phyloP scores from a whole-genome alignment of 2,113 vertebrate species.

The Onychorhynchus coronatus region DNA sequence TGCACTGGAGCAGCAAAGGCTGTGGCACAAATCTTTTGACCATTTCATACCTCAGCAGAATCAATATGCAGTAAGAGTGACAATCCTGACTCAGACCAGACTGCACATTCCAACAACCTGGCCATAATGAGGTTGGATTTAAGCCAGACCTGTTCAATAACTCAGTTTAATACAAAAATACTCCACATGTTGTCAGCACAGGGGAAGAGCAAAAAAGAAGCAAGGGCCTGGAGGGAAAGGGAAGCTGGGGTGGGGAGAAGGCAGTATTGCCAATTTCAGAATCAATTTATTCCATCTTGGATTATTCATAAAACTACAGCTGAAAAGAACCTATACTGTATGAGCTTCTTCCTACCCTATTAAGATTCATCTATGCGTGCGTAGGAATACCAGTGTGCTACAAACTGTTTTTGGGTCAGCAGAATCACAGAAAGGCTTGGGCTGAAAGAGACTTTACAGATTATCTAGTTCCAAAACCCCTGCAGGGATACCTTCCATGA shows the following conservation, averaged over 20 bases:
- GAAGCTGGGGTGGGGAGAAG: neutral
- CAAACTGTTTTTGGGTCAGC: accelerated
- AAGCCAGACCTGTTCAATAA: neutral
- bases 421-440: neutral
- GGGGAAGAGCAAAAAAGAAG: neutral
- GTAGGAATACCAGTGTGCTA: neutral
- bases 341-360: neutral
- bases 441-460: neutral
- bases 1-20: neutral
- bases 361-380: accelerated
- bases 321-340: neutral
- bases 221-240: neutral
- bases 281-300: neutral
- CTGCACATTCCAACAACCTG: neutral
- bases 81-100: neutral
- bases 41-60: neutral
- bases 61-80: accelerated
- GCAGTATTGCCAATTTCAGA: neutral
- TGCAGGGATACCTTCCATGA: neutral
- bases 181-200: neutral
- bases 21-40: neutral
- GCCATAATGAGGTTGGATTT: accelerated
- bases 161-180: neutral
- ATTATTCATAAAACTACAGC: neutral
- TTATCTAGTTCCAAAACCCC: accelerated